Conservation (phyloP, 2,888 invertebrate genomes). For the Amphipoea oculea region DNA sequence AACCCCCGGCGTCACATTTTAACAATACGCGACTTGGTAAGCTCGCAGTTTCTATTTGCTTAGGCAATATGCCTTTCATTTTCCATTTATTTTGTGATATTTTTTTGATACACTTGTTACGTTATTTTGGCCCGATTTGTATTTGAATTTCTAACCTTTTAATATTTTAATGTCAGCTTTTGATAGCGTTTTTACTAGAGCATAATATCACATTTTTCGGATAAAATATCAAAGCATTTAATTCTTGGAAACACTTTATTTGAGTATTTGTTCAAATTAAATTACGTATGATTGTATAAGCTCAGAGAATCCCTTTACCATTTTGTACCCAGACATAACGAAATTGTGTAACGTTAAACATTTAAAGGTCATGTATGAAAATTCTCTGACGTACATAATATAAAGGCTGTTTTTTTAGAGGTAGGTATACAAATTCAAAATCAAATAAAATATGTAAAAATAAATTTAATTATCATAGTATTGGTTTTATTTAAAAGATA, state of each 20-base stretch:
- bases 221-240: not conserved
- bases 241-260: constrained; percentile 20
- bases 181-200: constrained; percentile 2
- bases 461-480: no score
- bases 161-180: constrained; percentile 21
- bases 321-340: not conserved
- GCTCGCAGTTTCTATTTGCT: constrained; percentile 62
- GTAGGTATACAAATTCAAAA: no score
- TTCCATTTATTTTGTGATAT: constrained; percentile 33
- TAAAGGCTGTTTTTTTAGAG: no score
- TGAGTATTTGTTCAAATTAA: constrained; percentile 20
- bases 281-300: constrained; percentile 3
- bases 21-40: constrained; percentile 69
- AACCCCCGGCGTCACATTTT: constrained; percentile 73
- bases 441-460: no score
- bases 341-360: not conserved
- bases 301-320: not conserved
- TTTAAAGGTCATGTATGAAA: not conserved
- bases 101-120: constrained; percentile 42
- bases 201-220: not conserved
- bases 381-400: not conserved
- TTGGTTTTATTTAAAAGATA: no score
- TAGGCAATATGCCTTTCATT: constrained; percentile 53
- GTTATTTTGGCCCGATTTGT: constrained; percentile 10
- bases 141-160: constrained; percentile 15